Percentiles rank a stretch among this genome's conserved stretches.
phyloP scores from a whole-genome alignment of 2,888 invertebrate genomes.

The Campoletis raptor region DNA sequence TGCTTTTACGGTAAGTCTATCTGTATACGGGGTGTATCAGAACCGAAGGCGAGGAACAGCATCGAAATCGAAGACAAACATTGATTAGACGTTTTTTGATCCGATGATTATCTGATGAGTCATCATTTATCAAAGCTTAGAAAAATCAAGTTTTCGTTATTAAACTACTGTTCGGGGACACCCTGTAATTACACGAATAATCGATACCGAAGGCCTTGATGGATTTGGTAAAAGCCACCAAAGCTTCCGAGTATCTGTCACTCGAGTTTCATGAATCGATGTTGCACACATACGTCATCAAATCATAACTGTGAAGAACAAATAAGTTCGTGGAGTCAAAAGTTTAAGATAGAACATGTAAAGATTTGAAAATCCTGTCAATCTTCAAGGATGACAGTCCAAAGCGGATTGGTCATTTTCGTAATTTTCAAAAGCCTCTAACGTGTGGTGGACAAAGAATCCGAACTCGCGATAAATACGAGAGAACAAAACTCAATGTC shows the following conservation, averaged over 20 bases:
- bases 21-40: background rate
- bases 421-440: background rate
- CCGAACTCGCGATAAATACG: too few species aligned
- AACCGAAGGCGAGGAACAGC: background rate
- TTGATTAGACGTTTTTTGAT: too few species aligned
- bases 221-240: background rate
- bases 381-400: background rate
- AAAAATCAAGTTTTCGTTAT: background rate
- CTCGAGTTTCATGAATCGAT: background rate
- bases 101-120: too few species aligned
- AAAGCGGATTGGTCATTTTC: background rate
- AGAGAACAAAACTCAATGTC: too few species aligned
- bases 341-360: too few species aligned
- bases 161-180: background rate
- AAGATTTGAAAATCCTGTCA: too few species aligned
- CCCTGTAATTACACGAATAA: background rate
- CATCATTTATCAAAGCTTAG: background rate
- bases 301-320: too few species aligned
- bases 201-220: background rate
- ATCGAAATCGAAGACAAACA: background rate
- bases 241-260: background rate
- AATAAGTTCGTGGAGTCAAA: too few species aligned
- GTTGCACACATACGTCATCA: background rate
- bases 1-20: conserved; percentile 2
- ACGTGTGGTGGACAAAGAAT: background rate